These are phyloP conservation scores for Epirrhoe alternata DNA, from an alignment of 2,888 invertebrate genomes.

Conservation along the genomic window DNA sequence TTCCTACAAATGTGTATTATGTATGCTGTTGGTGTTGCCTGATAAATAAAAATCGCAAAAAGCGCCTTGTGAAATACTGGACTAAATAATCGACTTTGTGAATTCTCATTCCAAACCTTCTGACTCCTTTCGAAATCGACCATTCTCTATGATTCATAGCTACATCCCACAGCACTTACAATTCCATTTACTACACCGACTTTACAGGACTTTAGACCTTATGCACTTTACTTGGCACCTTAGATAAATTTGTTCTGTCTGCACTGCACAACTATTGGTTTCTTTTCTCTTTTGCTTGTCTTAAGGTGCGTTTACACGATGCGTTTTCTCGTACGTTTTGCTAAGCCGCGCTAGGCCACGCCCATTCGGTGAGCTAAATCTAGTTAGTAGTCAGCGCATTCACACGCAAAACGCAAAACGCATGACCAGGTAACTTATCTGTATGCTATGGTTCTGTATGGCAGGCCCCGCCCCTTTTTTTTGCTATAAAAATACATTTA, in stretches of 20 bases:
- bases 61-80: neutral
- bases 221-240: conserved; percentile 23
- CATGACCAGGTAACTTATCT: too few relatives aligned
- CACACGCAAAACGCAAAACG: too few relatives aligned
- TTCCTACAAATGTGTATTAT: too few relatives aligned
- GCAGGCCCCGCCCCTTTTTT: too few relatives aligned
- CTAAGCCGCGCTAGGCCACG: too few relatives aligned
- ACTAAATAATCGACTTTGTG: conserved; percentile 1
- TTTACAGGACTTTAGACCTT: conserved; percentile 32
- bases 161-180: conserved; percentile 40
- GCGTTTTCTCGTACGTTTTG: too few relatives aligned
- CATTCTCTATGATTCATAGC: conserved; percentile 42
- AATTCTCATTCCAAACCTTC: conserved; percentile 25
- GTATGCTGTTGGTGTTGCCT: too few relatives aligned
- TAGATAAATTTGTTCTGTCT: conserved; percentile 27
- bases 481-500: too few relatives aligned
- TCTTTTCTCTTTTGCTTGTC: conserved; percentile 32
- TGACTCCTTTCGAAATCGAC: conserved; percentile 35
- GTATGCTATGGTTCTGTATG: too few relatives aligned
- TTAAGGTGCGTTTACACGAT: too few relatives aligned
- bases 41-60: neutral
- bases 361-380: too few relatives aligned
- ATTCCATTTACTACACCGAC: conserved; percentile 35
- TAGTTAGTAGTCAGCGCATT: too few relatives aligned
- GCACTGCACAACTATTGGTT: conserved; percentile 18